These are phyloP conservation scores for Apantesis nais DNA, from an alignment of 2,888 invertebrate species.

Conservation along the genomic window DNA sequence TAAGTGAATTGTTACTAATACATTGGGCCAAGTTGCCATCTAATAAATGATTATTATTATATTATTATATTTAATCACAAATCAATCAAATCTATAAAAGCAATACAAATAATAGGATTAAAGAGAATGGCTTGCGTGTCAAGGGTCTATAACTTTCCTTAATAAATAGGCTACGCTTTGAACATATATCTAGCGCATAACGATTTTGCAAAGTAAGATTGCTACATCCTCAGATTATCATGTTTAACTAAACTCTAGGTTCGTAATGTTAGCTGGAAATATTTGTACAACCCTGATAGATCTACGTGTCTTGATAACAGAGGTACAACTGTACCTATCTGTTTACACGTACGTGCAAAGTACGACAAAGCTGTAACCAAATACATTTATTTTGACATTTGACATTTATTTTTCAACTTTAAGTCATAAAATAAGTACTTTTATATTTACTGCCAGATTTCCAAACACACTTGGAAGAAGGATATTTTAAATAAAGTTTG, in stretches of 20 bases:
- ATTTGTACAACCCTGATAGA: slow-evolving; percentile 10
- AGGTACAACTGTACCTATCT: slow-evolving; percentile 13
- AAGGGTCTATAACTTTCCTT: neutral
- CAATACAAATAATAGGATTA: neutral
- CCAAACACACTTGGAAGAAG: too few species aligned
- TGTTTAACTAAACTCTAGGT: neutral
- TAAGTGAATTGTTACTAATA: too few species aligned
- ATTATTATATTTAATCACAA: neutral
- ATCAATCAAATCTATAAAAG: neutral
- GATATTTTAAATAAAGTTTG: too few species aligned
- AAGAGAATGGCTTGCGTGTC: neutral
- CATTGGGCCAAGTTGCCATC: too few species aligned
- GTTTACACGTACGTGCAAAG: too few species aligned
- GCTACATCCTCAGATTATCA: neutral
- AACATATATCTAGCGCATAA: neutral
- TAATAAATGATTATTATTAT: too few species aligned
- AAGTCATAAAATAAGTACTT: too few species aligned
- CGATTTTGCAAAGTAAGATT: neutral
- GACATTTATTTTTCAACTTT: too few species aligned
- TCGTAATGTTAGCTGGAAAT: neutral
- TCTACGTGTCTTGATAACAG: slow-evolving; percentile 9
- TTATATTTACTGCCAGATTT: too few species aligned
- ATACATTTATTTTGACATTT: neutral
- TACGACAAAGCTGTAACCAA: neutral
- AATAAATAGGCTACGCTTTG: neutral